Percentiles rank a stretch among this genome's conserved stretches.
Evolutionary conservation across 1,140 invertebrate genomes (phyloP).

Genomic region (Micrasema longulum): DNA sequence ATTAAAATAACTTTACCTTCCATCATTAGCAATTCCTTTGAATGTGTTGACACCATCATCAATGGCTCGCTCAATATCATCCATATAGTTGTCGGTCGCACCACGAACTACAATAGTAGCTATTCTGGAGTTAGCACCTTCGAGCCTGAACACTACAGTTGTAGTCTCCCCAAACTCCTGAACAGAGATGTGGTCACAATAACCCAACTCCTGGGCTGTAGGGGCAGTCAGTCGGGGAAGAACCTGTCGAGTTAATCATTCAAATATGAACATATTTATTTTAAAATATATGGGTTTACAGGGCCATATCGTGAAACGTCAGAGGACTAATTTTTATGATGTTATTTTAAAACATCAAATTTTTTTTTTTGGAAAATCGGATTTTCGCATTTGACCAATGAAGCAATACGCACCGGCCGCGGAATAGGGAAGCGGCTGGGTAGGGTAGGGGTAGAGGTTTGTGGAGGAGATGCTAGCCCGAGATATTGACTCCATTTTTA

Average conservation of each 20-base stretch:
- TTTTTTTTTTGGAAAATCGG: too few species aligned
- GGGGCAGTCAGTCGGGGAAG: slow-evolving; percentile 79
- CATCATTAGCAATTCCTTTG: slow-evolving; percentile 83
- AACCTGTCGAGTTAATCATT: slow-evolving; percentile 59
- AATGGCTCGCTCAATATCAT: slow-evolving; percentile 97
- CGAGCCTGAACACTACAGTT: slow-evolving; percentile 91
- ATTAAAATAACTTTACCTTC: slow-evolving; percentile 59
- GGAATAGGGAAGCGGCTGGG: too few species aligned
- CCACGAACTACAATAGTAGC: slow-evolving; percentile 95
- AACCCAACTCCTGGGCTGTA: slow-evolving; percentile 91
- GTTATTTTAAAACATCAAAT: too few species aligned
- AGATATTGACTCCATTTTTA: too few species aligned
- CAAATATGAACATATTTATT: too few species aligned
- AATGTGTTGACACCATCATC: slow-evolving; percentile 99
- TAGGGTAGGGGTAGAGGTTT: too few species aligned
- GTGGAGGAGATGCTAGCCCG: too few species aligned
- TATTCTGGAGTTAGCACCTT: slow-evolving; percentile 84
- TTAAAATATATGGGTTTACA: too few species aligned
- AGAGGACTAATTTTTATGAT: too few species aligned
- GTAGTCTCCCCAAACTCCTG: slow-evolving; percentile 97
- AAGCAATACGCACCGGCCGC: too few species aligned
- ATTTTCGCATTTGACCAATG: too few species aligned
- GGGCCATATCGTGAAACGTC: too few species aligned
- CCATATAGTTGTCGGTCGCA: slow-evolving; percentile 98
- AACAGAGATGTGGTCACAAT: slow-evolving; percentile 91